A percentile compares a stretch with the other conserved stretches of the same genome.
Evolutionary conservation across 2,797 vertebrate genomes (phyloP).

Genomic region (Prunella strophiata): DNA sequence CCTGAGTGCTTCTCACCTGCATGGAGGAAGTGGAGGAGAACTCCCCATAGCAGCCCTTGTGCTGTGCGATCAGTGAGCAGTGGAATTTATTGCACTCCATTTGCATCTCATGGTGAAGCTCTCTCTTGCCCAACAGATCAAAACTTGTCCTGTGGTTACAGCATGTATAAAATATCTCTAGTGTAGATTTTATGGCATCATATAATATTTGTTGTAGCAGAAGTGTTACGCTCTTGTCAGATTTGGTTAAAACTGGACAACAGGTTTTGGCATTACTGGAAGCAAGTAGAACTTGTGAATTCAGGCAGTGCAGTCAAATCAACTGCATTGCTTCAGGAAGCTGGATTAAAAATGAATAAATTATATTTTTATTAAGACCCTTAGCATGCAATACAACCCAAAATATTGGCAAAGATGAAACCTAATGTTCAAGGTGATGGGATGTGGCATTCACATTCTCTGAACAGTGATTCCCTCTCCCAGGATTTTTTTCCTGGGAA

Average conservation of each 20-base stretch:
- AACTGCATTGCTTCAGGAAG: fast-evolving
- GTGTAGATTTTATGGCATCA: neutral
- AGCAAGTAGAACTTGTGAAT: neutral
- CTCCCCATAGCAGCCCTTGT: neutral
- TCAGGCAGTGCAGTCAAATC: neutral
- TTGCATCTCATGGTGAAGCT: neutral
- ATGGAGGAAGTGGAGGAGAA: fast-evolving
- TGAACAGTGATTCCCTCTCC: too few relatives aligned
- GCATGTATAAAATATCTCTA: neutral
- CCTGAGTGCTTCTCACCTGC: neutral
- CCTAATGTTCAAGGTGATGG: neutral
- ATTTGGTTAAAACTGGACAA: neutral
- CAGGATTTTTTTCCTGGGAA: too few relatives aligned
- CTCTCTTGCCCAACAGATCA: neutral
- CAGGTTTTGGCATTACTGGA: neutral
- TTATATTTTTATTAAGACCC: neutral
- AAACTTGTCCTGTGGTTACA: neutral
- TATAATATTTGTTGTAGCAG: neutral
- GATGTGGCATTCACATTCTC: neutral
- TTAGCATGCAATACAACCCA: neutral
- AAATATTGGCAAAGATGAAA: neutral
- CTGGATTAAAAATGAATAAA: neutral
- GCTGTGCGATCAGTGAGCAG: neutral
- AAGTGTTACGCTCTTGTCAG: neutral
- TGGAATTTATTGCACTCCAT: neutral